These are phyloP conservation scores for Pithecia hirsuta DNA, from an alignment of 2,797 vertebrate genomes.

Conservation along the genomic window DNA sequence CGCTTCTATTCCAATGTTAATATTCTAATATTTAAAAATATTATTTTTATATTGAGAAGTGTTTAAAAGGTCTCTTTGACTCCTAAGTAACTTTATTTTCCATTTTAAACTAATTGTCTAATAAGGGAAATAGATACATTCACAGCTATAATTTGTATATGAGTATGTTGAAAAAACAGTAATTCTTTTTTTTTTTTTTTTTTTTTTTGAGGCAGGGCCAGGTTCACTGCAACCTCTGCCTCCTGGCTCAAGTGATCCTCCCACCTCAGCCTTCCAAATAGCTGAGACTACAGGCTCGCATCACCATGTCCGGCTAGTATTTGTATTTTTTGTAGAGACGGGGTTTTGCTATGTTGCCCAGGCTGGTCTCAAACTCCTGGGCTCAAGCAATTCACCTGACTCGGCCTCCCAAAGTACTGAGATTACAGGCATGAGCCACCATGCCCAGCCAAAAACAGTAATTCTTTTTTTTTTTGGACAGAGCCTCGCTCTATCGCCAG, in stretches of 20 bases:
- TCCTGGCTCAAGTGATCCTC: not conserved
- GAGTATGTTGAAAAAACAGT: not conserved
- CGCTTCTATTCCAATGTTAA: not conserved
- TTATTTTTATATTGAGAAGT: not conserved
- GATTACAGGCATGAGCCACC: not conserved
- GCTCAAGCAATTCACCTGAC: not conserved
- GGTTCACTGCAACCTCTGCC: not conserved
- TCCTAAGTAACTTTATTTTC: constrained; percentile 17
- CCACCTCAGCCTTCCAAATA: not conserved
- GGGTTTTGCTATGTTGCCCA: not conserved
- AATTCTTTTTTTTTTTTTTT: not conserved
- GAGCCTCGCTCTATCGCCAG: too few relatives aligned
- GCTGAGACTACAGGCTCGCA: not conserved
- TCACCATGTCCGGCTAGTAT: not conserved
- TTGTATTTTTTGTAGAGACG: not conserved
- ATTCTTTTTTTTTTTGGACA: not conserved
- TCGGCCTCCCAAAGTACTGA: not conserved
- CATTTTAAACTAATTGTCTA: constrained; percentile 13
- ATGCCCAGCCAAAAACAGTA: not conserved
- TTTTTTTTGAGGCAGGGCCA: not conserved
- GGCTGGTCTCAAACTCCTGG: not conserved
- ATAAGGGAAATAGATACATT: not conserved
- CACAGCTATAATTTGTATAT: not conserved
- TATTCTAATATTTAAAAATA: not conserved
- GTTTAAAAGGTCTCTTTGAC: constrained; percentile 42